phyloP scores from a whole-genome alignment of 35 echinoderm and acorn worm genomes.

The Nesometra sesokonis region DNA sequence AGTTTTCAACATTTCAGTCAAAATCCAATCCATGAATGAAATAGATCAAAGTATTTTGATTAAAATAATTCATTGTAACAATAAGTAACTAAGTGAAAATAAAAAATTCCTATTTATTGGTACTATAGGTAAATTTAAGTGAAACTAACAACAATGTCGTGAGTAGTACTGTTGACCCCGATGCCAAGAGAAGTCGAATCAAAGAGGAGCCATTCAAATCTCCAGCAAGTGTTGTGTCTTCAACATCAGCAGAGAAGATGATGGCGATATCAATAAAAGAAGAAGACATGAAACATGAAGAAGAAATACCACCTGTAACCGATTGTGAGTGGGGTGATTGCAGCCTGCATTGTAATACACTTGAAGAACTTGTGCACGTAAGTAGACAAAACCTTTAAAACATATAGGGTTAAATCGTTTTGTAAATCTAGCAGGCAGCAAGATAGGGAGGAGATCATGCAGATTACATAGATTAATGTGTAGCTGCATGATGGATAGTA shows the following conservation, averaged over 20 bases:
- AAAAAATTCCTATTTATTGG: neutral
- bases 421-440: too few relatives aligned
- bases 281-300: constrained; percentile 32
- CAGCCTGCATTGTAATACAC: constrained; percentile 52
- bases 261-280: constrained; percentile 34
- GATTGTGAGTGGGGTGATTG: constrained; percentile 91
- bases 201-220: constrained; percentile 2
- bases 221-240: constrained; percentile 48
- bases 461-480: too few relatives aligned
- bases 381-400: neutral
- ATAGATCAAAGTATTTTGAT: too few relatives aligned
- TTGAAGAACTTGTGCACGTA: constrained; percentile 96
- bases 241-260: constrained; percentile 55
- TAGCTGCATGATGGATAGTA: too few relatives aligned
- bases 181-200: constrained; percentile 21
- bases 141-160: constrained; percentile 82
- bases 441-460: too few relatives aligned
- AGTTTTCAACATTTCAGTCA: too few relatives aligned
- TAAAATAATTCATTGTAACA: too few relatives aligned
- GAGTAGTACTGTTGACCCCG: constrained; percentile 64
- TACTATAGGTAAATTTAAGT: constrained; percentile 21
- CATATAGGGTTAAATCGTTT: too few relatives aligned
- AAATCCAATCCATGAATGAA: too few relatives aligned
- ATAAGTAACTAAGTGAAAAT: too few relatives aligned
- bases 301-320: constrained; percentile 35